phyloP scores from a whole-genome alignment of 2,113 vertebrate species.

The Laticauda colubrina region DNA sequence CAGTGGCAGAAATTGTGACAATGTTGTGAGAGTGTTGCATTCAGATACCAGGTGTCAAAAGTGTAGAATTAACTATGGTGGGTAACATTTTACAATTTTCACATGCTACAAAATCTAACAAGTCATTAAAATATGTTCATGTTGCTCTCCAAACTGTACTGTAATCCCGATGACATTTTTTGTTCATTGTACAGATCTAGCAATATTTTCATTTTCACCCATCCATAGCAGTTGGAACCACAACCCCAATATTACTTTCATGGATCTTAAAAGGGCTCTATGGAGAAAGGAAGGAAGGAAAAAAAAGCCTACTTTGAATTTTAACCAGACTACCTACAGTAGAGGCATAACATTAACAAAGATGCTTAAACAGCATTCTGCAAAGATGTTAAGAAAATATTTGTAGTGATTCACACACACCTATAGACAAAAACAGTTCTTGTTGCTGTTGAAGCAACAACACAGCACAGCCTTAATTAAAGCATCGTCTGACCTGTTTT shows the following conservation, averaged over 20 bases:
- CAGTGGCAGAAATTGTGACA: background rate
- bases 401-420: constrained; percentile 67
- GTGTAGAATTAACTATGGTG: background rate
- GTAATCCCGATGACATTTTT: background rate
- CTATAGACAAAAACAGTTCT: constrained; percentile 67
- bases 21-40: background rate
- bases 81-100: background rate
- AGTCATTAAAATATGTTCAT: background rate
- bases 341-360: constrained; percentile 62
- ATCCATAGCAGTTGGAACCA: background rate
- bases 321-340: constrained; percentile 60
- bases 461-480: constrained; percentile 66
- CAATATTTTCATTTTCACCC: constrained; percentile 21
- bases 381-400: constrained; percentile 73
- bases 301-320: constrained; percentile 54
- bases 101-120: constrained; percentile 8
- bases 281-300: constrained; percentile 44
- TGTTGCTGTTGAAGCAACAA: constrained; percentile 64
- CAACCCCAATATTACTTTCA: constrained; percentile 40
- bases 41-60: background rate
- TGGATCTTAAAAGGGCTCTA: constrained; percentile 49
- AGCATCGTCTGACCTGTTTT: constrained; percentile 65
- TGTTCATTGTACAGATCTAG: background rate
- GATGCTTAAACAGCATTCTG: constrained; percentile 65
- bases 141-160: background rate